Evolutionary conservation across 2,888 invertebrate species (phyloP).

Genomic region (Xylota segnis): DNA sequence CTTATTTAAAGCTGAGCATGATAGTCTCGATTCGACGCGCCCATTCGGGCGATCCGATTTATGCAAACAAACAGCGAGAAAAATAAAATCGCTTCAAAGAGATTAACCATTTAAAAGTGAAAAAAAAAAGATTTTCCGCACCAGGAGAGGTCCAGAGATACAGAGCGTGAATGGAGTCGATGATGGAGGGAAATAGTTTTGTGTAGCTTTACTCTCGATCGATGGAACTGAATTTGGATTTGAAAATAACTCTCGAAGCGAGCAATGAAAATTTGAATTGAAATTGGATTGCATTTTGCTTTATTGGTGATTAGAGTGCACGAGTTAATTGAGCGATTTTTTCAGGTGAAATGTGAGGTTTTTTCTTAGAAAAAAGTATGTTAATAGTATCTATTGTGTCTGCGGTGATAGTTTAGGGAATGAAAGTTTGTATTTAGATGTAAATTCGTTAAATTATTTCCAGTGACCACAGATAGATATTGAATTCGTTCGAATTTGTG

Average conservation of each 20-base stretch:
- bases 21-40: conserved; percentile 61
- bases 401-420: no score
- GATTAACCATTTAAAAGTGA: conserved; percentile 27
- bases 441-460: no score
- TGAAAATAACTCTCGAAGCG: conserved; percentile 43
- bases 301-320: conserved; percentile 44
- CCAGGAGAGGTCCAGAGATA: conserved; percentile 12
- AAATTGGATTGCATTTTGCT: conserved; percentile 47
- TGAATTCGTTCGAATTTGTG: no score
- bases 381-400: no score
- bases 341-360: not conserved
- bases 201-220: conserved; percentile 13
- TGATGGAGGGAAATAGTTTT: conserved; percentile 47
- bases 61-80: conserved; percentile 50
- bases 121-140: conserved; percentile 53
- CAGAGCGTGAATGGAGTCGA: conserved; percentile 12
- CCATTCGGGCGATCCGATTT: conserved; percentile 54
- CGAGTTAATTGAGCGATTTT: conserved; percentile 44
- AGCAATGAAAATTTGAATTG: conserved; percentile 52
- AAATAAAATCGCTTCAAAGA: conserved; percentile 40
- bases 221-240: conserved; percentile 19
- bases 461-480: no score
- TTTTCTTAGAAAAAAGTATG: not conserved
- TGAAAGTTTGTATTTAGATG: no score
- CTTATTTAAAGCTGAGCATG: conserved; percentile 44